A percentile compares a stretch with the other conserved stretches of the same genome.
Conservation (phyloP, 2,888 invertebrate species). For the Scaptomyza reducta region DNA sequence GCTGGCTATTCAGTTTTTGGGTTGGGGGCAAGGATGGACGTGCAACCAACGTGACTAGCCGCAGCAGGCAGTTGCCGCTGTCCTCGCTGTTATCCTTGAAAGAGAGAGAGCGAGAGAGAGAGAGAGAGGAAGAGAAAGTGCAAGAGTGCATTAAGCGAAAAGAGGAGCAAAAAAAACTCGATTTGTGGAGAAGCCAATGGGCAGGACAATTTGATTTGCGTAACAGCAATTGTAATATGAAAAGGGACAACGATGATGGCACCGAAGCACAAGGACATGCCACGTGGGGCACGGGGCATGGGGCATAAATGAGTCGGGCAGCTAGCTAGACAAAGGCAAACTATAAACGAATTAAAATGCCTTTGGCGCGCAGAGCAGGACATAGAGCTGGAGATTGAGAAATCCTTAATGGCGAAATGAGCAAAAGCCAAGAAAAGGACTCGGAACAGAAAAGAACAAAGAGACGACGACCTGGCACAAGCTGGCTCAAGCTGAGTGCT, state of each 20-base stretch:
- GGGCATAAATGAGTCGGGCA: constrained; percentile 23
- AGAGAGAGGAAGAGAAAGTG: background rate
- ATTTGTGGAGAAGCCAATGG: constrained; percentile 56
- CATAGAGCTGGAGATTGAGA: background rate
- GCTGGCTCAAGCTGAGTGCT: constrained; percentile 25
- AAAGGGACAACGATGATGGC: background rate
- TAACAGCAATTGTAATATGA: constrained; percentile 42
- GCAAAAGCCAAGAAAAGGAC: background rate
- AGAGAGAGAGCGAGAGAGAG: background rate
- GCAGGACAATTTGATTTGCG: constrained; percentile 69
- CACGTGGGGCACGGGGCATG: constrained; percentile 12
- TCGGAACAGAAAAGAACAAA: background rate
- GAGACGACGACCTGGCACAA: constrained; percentile 1
- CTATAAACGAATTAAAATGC: constrained; percentile 73
- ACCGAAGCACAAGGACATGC: background rate
- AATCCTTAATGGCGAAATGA: background rate
- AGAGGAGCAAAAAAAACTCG: constrained; percentile 43
- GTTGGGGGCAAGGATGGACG: background rate
- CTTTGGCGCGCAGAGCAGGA: constrained; percentile 43
- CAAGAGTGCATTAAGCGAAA: background rate
- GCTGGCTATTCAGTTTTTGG: background rate
- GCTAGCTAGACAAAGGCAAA: constrained; percentile 6
- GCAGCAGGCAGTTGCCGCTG: background rate
- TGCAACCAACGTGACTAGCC: constrained; percentile 7
- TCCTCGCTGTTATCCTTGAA: background rate